phyloP scores from a whole-genome alignment of 2,797 vertebrate species.

The Lepus townsendii region DNA sequence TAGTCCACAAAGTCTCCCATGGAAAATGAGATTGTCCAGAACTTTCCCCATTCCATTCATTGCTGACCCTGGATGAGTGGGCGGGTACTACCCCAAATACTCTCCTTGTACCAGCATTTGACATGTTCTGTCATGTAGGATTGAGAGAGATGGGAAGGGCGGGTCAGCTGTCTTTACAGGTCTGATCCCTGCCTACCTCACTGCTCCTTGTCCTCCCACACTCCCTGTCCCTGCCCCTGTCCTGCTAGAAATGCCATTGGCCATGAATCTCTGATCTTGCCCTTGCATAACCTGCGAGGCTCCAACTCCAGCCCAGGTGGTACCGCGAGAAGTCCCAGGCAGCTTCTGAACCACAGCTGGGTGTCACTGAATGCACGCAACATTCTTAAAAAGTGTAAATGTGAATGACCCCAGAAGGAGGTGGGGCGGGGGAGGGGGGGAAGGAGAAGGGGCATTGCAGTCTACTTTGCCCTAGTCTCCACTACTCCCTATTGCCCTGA shows the following conservation, averaged over 20 bases:
- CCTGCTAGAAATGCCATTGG: background rate
- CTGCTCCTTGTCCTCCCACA: fast-evolving
- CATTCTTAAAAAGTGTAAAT: background rate
- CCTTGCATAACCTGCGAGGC: background rate
- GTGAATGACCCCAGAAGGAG: background rate
- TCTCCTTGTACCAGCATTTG: background rate
- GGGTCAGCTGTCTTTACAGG: background rate
- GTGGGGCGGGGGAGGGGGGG: no score
- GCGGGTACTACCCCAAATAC: fast-evolving
- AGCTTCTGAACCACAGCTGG: background rate
- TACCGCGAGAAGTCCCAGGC: no score
- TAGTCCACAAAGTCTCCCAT: background rate
- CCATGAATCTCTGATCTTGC: background rate
- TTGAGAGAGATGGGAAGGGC: background rate
- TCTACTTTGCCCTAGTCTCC: background rate
- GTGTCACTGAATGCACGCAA: background rate
- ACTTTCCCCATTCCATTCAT: background rate
- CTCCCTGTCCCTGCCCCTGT: no score
- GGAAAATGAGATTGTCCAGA: background rate
- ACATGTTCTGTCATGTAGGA: background rate
- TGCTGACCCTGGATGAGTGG: background rate
- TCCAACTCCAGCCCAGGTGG: background rate
- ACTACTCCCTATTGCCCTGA: background rate
- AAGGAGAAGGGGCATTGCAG: background rate
- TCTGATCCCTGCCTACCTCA: no score